Evolutionary conservation across 2,797 vertebrate species (phyloP).

Genomic region (Benthosema pterotum): DNA sequence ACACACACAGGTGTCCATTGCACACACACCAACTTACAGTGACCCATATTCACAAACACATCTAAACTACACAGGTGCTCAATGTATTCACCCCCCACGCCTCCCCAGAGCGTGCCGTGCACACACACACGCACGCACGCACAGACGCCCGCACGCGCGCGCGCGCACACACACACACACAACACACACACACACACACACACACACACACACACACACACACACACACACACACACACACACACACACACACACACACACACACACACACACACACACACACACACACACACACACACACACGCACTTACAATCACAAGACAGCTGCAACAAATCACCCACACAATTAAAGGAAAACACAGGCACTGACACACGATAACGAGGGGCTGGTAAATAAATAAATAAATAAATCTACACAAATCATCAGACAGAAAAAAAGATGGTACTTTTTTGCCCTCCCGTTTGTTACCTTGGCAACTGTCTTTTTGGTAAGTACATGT

Average conservation of each 20-base stretch:
- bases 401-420: background rate
- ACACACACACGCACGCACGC: too few relatives aligned
- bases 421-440: background rate
- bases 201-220: background rate
- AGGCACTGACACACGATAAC: background rate
- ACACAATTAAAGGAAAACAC: background rate
- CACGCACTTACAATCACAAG: too few relatives aligned
- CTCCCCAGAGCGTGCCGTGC: too few relatives aligned
- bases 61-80: too few relatives aligned
- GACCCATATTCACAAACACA: constrained; percentile 1
- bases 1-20: too few relatives aligned
- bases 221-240: constrained; percentile 2
- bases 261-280: background rate
- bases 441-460: background rate
- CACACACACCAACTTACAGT: constrained; percentile 3
- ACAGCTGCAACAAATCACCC: background rate
- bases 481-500: background rate
- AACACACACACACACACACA: too few relatives aligned
- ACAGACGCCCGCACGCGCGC: too few relatives aligned
- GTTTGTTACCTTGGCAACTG: constrained; percentile 4
- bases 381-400: background rate
- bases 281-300: background rate
- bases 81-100: too few relatives aligned
- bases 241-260: background rate
- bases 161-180: too few relatives aligned